Evolutionary conservation across 2,888 invertebrate genomes (phyloP), one percentile per base, ranked within the genome.

Genomic region (Diadegma fenestrale): DNA sequence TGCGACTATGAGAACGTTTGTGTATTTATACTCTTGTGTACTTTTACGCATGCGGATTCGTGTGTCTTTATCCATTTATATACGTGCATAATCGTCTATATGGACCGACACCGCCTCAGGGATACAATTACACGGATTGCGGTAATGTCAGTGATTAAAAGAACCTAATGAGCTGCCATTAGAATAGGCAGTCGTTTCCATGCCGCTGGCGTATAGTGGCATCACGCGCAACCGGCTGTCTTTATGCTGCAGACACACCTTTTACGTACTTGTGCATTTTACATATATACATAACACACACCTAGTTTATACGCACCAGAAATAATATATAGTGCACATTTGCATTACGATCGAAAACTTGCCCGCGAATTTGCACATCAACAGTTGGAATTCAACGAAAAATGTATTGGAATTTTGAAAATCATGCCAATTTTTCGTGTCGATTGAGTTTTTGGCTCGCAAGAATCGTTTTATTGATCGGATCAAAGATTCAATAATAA

Each of bases 71-170:
- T 26, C 10, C 22, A 14, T 58, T 58, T 26, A 58, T 26, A 58
- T 58, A 51, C 48, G 33, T 71, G 8, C 64, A 43, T 64, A 30
- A 6, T 30, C 41, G 22, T 71, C 5, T 80, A 45, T 64, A 68
- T 51, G 82, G 54, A 83, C 83, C 80, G 87, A 22, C 85, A 88
- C 83, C 82, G 86, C 85, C 86, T 86, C 72, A 26, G 68, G 82
- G 80, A 80, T 84, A 88, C 89, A 93, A 92, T 92, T 92, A 92
- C 90, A 88, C 90, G 89, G 89, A 90, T 91, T 90, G 91, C 88
- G 81, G 88, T 92, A 92, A 93, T 92, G 90, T 86, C 89, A 89
- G 92, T 92, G 91, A 93, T 93, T 92, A 93, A 92, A 91, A 91
- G 90, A 91, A 90, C 86, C 89, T 93, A 92, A 93, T 92, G 92